Base-by-base conservation (phyloP, 2,797 vertebrate genomes). In the Argyrosomus regius region DNA sequence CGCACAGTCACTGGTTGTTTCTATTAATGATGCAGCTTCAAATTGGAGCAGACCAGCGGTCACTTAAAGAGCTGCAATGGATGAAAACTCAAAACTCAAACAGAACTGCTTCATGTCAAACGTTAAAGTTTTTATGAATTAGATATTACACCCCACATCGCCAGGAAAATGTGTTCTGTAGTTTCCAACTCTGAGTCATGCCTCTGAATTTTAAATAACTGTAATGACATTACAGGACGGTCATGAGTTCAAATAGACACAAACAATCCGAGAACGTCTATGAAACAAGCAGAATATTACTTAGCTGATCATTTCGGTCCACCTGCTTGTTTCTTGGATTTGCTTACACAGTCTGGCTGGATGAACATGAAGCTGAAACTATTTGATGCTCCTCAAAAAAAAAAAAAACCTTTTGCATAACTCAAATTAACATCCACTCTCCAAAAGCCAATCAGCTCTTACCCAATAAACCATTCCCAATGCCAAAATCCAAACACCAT, bases 401-500 rank as follows among this genome's bases (percentile, higher is more conserved):
- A 67, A 26, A 53, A 61, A 78, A 72, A 60, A 57, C 22, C 67
- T 78, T 81, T 82, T 86, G 59, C 60, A 80, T 67, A 76, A 84
- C 57, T 48, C 41, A 49, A 69, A 80, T 39, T 39, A 64, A 69
- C 31, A 50, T 48, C 31, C 53, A 61, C 39, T 35, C 7, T 11
- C 17, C 45, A 62, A 12, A 78, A 78, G 82, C 72, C 61, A 28
- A 48, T 62, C 62, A 59, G 39, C 77, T 87, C 70, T 90, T 87
- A 89, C 88, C 82, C 84, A 86, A 86, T 56, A 67, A 73, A 85
- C 18, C 46, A 3, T 41, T 66, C 62, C 57, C 22, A 20, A 67
- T 50, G 75, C 62, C 82, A 82, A 80, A 80, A 75, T 26, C 52
- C 71, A 71, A 72, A 79, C 78, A 65, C 78, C 63, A 69, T 73